Evolutionary conservation across 1,140 invertebrate genomes (phyloP).

Genomic region (Leucophenga varia): DNA sequence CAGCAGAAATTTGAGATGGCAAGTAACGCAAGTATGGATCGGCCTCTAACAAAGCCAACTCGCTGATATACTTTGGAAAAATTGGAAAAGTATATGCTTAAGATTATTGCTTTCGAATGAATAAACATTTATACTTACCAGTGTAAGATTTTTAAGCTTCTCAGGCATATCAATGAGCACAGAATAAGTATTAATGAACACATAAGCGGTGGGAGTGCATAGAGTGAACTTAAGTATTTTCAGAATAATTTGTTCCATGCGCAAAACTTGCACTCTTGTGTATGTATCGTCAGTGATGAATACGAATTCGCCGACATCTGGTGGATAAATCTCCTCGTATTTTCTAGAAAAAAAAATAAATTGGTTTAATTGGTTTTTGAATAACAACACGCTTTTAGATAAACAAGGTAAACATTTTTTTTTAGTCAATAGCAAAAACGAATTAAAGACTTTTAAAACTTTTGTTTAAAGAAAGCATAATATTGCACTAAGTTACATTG

Average conservation of each 20-base stretch:
- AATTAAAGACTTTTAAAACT: no score
- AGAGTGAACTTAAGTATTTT: conserved; percentile 89
- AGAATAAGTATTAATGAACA: conserved; percentile 76
- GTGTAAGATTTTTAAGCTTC: conserved; percentile 71
- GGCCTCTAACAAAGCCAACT: conserved; percentile 82
- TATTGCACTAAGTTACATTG: no score
- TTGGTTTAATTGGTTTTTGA: no score
- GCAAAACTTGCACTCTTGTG: conserved; percentile 82
- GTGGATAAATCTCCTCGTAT: conserved; percentile 97
- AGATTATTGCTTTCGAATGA: no score
- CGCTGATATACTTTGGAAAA: conserved; percentile 75
- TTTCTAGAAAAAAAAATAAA: conserved; percentile 66
- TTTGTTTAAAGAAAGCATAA: no score
- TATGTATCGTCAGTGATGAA: conserved; percentile 97
- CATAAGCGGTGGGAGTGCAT: conserved; percentile 78
- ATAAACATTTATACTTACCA: conserved; percentile 68
- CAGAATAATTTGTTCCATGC: conserved; percentile 91
- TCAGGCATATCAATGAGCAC: conserved; percentile 69
- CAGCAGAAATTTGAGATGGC: conserved; percentile 83
- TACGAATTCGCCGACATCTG: conserved; percentile 91
- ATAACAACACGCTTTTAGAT: background rate
- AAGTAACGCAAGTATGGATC: conserved; percentile 80
- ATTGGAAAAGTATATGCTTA: conserved; percentile 7
- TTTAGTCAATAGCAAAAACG: no score
- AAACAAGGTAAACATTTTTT: no score